Evolutionary conservation across 2,888 invertebrate genomes (phyloP).

Genomic region (Heliconius ismenius): DNA sequence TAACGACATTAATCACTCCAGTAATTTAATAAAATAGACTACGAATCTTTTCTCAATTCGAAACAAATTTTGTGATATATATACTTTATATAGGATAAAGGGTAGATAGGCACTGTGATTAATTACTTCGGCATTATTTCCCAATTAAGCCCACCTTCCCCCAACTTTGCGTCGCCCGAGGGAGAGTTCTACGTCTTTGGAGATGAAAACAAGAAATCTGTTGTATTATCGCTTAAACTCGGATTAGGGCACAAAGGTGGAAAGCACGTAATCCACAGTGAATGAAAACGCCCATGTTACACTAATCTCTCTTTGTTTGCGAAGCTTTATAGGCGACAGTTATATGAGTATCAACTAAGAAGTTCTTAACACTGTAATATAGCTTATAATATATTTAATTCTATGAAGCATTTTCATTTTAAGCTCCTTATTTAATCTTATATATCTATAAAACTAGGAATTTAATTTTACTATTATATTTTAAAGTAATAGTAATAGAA

Average conservation of each 20-base stretch:
- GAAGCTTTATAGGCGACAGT: conserved; percentile 19
- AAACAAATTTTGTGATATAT: not conserved
- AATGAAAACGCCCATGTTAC: conserved; percentile 38
- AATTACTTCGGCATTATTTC: conserved; percentile 79
- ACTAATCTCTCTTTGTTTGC: conserved; percentile 33
- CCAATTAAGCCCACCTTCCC: conserved; percentile 79
- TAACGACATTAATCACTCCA: not conserved
- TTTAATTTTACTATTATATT: not conserved
- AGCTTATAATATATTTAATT: conserved; percentile 6
- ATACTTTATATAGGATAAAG: not conserved
- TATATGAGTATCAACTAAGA: conserved; percentile 12
- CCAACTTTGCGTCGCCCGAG: conserved; percentile 63
- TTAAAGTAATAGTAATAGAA: too few relatives aligned
- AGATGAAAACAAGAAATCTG: conserved; percentile 70
- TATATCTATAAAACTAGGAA: not conserved
- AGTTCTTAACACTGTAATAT: not conserved
- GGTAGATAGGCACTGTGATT: conserved; percentile 63
- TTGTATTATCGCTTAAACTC: conserved; percentile 65
- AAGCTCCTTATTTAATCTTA: too few relatives aligned
- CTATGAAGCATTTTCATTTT: not conserved
- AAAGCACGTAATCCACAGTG: conserved; percentile 63
- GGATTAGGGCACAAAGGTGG: conserved; percentile 58
- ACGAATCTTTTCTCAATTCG: not conserved
- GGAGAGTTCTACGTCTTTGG: conserved; percentile 52
- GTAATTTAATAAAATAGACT: conserved; percentile 8